Evolutionary conservation across 2,797 vertebrate genomes (phyloP).

Genomic region (Nyctalus aviator): DNA sequence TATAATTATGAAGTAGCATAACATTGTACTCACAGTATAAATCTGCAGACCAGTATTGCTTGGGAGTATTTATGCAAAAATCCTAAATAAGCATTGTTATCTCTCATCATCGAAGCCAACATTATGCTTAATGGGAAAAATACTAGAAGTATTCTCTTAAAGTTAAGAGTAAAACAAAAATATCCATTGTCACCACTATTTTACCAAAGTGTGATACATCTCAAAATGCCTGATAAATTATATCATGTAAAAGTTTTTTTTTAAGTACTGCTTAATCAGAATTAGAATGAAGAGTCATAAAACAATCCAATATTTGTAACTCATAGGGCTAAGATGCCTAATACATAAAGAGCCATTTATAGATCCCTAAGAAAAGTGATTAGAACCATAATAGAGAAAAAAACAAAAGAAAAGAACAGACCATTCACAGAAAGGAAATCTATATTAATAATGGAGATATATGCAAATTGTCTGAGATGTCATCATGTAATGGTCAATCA

Average conservation of each 20-base stretch:
- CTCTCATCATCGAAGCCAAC: background rate
- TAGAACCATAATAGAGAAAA: background rate
- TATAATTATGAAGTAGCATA: background rate
- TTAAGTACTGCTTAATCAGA: background rate
- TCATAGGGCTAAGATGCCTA: background rate
- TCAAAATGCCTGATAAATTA: background rate
- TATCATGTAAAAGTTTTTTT: background rate
- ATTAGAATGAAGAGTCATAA: constrained; percentile 33
- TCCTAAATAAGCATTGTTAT: constrained; percentile 26
- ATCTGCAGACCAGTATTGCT: background rate
- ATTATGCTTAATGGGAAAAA: background rate
- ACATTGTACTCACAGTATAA: background rate
- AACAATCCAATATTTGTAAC: background rate
- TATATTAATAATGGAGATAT: too few relatives aligned
- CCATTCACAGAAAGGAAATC: background rate
- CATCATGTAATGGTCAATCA: too few relatives aligned
- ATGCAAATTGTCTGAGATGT: too few relatives aligned
- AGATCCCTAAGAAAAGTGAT: background rate
- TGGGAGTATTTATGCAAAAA: constrained; percentile 3
- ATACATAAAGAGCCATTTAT: background rate
- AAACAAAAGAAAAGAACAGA: constrained; percentile 1
- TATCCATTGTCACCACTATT: background rate
- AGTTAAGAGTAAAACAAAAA: background rate
- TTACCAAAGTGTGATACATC: background rate
- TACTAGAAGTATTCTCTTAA: background rate